Percentiles rank a stretch among this genome's conserved stretches.
phyloP scores from a whole-genome alignment of 2,888 invertebrate species.

The Drosophila bunnanda region DNA sequence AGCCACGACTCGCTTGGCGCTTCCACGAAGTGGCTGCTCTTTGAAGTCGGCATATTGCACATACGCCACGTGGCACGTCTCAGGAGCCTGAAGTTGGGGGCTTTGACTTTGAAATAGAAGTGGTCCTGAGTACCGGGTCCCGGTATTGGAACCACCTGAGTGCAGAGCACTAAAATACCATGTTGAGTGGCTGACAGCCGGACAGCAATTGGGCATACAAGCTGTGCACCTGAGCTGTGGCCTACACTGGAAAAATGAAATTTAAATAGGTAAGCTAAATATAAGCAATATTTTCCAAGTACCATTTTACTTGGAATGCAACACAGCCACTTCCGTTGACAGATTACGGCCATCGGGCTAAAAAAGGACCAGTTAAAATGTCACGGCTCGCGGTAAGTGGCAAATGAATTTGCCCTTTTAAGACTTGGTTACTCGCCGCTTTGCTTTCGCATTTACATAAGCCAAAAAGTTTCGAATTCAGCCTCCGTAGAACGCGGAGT shows the following conservation, averaged over 20 bases:
- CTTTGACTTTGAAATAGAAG: slow-evolving; percentile 31
- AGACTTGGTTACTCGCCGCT: slow-evolving; percentile 16
- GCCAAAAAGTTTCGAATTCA: slow-evolving; percentile 38
- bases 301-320: neutral
- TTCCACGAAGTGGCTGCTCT: slow-evolving; percentile 50
- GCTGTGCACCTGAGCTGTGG: slow-evolving; percentile 7
- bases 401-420: slow-evolving; percentile 39
- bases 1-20: slow-evolving; percentile 56
- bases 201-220: slow-evolving; percentile 20
- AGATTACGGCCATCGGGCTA: slow-evolving; percentile 1
- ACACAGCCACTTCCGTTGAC: slow-evolving; percentile 10
- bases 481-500: slow-evolving; percentile 31
- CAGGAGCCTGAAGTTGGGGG: slow-evolving; percentile 6
- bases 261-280: neutral
- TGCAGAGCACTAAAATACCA: slow-evolving; percentile 10
- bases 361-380: slow-evolving; percentile 21
- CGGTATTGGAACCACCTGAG: neutral
- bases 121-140: slow-evolving; percentile 1
- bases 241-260: neutral
- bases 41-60: slow-evolving; percentile 66
- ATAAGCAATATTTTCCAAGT: neutral
- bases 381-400: slow-evolving; percentile 20
- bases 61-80: slow-evolving; percentile 51
- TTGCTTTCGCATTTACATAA: slow-evolving; percentile 25
- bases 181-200: slow-evolving; percentile 11